Percentiles rank a stretch among this genome's conserved stretches.
phyloP scores from a whole-genome alignment of 2,888 invertebrate species.

The Phaonia tiefii region DNA sequence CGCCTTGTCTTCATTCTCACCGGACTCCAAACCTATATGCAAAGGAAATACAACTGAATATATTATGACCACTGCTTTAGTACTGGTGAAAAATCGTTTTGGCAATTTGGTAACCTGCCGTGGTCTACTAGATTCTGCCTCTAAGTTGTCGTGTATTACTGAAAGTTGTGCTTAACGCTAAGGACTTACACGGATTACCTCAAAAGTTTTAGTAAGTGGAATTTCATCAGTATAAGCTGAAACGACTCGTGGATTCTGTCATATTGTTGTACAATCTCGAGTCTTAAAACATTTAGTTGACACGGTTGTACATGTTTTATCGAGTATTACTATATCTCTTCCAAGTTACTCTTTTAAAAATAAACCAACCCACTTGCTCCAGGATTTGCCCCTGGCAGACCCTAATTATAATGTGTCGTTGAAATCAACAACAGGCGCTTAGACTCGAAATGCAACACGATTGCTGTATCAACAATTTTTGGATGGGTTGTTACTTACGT shows the following conservation, averaged over 20 bases:
- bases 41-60: not conserved
- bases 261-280: slow-evolving; percentile 21
- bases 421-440: slow-evolving; percentile 3
- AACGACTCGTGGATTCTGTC: slow-evolving; percentile 38
- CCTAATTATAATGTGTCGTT: slow-evolving; percentile 1
- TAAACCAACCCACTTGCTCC: not conserved
- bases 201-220: slow-evolving; percentile 34
- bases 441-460: not conserved
- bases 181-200: slow-evolving; percentile 25
- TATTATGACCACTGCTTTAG: slow-evolving; percentile 50
- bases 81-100: slow-evolving; percentile 38
- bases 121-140: slow-evolving; percentile 45
- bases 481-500: too few species aligned
- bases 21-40: not conserved
- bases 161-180: slow-evolving; percentile 35
- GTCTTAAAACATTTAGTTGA: slow-evolving; percentile 28
- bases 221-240: slow-evolving; percentile 41
- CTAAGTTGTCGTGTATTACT: slow-evolving; percentile 45
- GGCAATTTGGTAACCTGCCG: slow-evolving; percentile 30
- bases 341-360: not conserved
- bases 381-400: not conserved
- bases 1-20: too few species aligned
- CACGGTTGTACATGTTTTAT: slow-evolving; percentile 36
- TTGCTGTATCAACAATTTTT: too few species aligned
- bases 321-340: slow-evolving; percentile 20